These are phyloP conservation scores for Cynoglossus semilaevis DNA, from an alignment of 2,113 vertebrate genomes.

Conservation along the genomic window DNA sequence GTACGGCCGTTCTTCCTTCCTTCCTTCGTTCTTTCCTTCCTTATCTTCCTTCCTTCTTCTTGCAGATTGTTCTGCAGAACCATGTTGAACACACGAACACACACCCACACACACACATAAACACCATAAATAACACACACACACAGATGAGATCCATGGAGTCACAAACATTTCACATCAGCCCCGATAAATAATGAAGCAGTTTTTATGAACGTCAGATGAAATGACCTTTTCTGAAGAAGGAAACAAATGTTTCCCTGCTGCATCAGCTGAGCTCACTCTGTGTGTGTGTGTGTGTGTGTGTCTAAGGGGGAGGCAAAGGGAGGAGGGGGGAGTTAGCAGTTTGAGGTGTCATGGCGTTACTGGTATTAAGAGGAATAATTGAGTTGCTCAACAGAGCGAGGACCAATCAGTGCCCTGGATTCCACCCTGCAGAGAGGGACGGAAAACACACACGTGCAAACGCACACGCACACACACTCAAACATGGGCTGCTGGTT, in stretches of 20 bases:
- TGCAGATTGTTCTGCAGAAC: too few species aligned
- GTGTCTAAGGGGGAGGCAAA: neutral
- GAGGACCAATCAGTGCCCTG: slow-evolving; percentile 50
- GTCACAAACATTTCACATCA: slow-evolving; percentile 4
- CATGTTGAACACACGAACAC: too few species aligned
- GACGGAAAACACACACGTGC: slow-evolving; percentile 5
- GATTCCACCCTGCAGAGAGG: slow-evolving; percentile 40
- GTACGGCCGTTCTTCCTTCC: too few species aligned
- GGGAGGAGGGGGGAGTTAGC: slow-evolving; percentile 12
- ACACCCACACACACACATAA: too few species aligned
- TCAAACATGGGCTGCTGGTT: neutral
- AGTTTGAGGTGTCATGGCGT: slow-evolving; percentile 55
- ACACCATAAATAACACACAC: neutral
- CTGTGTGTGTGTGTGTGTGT: slow-evolving; percentile 15
- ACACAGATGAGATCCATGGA: slow-evolving; percentile 12
- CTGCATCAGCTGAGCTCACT: slow-evolving; percentile 13
- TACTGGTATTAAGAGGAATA: slow-evolving; percentile 58
- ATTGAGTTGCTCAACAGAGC: slow-evolving; percentile 68
- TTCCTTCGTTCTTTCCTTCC: slow-evolving; percentile 4
- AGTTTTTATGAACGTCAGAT: neutral
- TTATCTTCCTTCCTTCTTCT: too few species aligned
- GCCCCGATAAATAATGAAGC: too few species aligned
- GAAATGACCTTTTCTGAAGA: neutral
- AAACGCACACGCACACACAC: slow-evolving; percentile 4
- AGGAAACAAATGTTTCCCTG: slow-evolving; percentile 36